Conservation (phyloP, 2,797 vertebrate species). For the Malacoraja senta region DNA sequence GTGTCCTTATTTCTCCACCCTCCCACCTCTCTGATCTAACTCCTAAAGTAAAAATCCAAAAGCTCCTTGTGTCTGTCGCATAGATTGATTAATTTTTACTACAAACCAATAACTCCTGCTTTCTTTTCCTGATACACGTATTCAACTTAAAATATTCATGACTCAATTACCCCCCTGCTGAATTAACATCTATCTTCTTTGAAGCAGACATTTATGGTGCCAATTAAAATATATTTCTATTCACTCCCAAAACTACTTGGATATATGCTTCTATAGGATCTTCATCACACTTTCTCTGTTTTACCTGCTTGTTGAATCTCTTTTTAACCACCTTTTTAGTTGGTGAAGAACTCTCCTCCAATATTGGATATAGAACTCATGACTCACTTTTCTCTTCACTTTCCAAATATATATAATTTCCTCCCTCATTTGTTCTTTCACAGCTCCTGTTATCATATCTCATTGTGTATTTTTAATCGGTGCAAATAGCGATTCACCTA, state of each 20-base stretch:
- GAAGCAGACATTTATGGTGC: not conserved
- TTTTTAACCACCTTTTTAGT: not conserved
- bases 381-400: not conserved
- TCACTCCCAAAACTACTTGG: not conserved
- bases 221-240: not conserved
- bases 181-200: not conserved
- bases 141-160: not conserved
- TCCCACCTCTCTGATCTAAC: not conserved
- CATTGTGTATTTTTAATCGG: not conserved
- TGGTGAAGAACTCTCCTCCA: not conserved
- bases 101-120: not conserved
- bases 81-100: not conserved
- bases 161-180: not conserved
- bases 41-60: not conserved
- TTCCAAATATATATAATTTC: not conserved
- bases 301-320: not conserved
- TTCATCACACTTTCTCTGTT: not conserved
- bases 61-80: not conserved
- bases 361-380: not conserved
- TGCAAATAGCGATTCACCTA: too few relatives aligned
- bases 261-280: too few relatives aligned
- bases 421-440: not conserved
- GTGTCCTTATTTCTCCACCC: not conserved
- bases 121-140: not conserved
- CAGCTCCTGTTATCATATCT: not conserved